A percentile compares a stretch with the other conserved stretches of the same genome.
Evolutionary conservation across 2,113 vertebrate species (phyloP).

Genomic region (Anarrhichthys ocellatus): DNA sequence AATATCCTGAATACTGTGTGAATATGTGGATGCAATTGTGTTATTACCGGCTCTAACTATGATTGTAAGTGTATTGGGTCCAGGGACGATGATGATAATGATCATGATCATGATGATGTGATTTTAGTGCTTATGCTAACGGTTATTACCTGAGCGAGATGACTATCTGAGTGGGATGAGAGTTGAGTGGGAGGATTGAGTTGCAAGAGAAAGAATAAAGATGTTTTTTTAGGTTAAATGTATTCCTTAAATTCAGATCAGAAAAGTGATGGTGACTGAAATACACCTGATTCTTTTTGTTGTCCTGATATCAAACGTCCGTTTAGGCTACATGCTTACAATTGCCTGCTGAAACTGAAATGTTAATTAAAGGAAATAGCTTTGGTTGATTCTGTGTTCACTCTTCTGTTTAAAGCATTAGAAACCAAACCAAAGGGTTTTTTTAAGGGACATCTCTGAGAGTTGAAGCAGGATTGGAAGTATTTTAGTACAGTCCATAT

Average conservation of each 20-base stretch:
- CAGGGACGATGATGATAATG: slow-evolving; percentile 67
- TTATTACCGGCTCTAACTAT: slow-evolving; percentile 55
- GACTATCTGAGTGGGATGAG: slow-evolving; percentile 55
- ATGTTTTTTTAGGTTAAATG: slow-evolving; percentile 19
- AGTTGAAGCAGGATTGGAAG: slow-evolving; percentile 1
- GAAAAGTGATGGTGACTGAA: not conserved
- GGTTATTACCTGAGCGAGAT: slow-evolving; percentile 73
- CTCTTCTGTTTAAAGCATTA: slow-evolving; percentile 11
- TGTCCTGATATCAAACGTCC: not conserved
- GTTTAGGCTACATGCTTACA: not conserved
- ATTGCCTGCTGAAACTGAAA: not conserved
- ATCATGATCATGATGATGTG: slow-evolving; percentile 74
- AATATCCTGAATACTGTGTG: slow-evolving; percentile 63
- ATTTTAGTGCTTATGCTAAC: slow-evolving; percentile 75
- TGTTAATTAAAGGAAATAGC: slow-evolving; percentile 1
- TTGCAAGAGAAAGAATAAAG: slow-evolving; percentile 36
- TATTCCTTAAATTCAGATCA: slow-evolving; percentile 4
- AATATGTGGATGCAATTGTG: slow-evolving; percentile 63
- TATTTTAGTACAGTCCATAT: not conserved
- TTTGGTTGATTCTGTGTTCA: not conserved
- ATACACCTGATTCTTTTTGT: slow-evolving; percentile 25
- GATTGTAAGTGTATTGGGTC: slow-evolving; percentile 67
- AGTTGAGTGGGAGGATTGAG: slow-evolving; percentile 54
- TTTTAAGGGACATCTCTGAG: not conserved
- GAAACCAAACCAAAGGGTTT: not conserved